A percentile compares a stretch with the other conserved stretches of the same genome.
These are phyloP conservation scores for Megaceryle torquata DNA, from an alignment of 2,113 vertebrate species.

Conservation along the genomic window DNA sequence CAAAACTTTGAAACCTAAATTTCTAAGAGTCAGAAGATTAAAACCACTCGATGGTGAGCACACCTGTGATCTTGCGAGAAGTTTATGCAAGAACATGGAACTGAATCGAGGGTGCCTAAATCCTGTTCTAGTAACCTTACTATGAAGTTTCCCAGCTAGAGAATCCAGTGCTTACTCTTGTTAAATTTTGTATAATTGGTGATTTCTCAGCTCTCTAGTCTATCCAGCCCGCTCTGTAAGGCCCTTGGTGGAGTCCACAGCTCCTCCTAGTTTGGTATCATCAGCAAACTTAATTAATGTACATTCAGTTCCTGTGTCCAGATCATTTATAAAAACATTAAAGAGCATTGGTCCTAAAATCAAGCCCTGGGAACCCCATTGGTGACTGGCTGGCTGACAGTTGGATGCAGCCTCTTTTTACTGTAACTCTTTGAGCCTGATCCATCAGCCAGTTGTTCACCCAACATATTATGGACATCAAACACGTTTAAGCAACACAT, in stretches of 20 bases:
- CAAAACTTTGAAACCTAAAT: not conserved
- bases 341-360: not conserved
- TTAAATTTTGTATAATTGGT: not conserved
- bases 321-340: not conserved
- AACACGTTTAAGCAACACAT: not conserved
- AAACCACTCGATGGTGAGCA: not conserved
- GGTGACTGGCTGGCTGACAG: rapidly evolving
- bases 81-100: not conserved
- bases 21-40: not conserved
- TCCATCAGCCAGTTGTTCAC: not conserved
- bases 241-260: not conserved
- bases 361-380: not conserved
- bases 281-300: not conserved
- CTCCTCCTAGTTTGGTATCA: not conserved
- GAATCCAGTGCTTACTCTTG: rapidly evolving
- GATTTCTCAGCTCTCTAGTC: not conserved
- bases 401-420: not conserved
- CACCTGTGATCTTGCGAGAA: not conserved
- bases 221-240: not conserved
- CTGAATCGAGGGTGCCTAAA: not conserved
- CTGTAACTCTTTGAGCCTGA: not conserved
- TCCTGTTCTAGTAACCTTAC: not conserved
- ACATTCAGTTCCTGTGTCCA: rapidly evolving
- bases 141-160: not conserved
- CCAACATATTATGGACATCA: not conserved